phyloP scores from a whole-genome alignment of 2,888 invertebrate species.

The Disparrhopalites patrizii region DNA sequence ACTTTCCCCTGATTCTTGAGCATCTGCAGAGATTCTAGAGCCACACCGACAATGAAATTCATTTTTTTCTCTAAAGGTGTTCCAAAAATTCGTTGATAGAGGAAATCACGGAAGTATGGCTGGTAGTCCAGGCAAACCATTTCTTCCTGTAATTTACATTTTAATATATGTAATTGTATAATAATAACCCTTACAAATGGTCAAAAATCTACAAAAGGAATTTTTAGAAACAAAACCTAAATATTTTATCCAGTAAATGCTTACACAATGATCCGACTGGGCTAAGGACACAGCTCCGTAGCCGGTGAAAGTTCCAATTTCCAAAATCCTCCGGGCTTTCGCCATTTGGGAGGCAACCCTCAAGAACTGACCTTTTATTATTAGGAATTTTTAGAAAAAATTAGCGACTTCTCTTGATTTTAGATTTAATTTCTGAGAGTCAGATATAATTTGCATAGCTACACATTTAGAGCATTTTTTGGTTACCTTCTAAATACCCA shows the following conservation, averaged over 20 bases:
- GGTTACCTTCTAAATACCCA: conserved; percentile 36
- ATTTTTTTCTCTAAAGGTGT: conserved; percentile 36
- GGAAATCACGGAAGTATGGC: conserved; percentile 30
- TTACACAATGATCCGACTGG: conserved; percentile 33
- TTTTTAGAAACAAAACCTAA: too few species aligned
- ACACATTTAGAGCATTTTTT: too few species aligned
- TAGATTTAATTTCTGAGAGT: too few species aligned
- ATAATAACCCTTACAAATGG: neutral
- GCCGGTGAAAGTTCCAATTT: conserved; percentile 46
- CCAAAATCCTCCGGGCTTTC: conserved; percentile 38
- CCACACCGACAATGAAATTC: conserved; percentile 36
- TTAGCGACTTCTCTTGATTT: neutral
- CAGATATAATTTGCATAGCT: too few species aligned
- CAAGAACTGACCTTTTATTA: conserved; percentile 34
- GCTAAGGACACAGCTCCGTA: conserved; percentile 42
- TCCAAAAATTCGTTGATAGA: conserved; percentile 32
- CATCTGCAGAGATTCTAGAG: conserved; percentile 32
- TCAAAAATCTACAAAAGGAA: too few species aligned
- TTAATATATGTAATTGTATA: neutral
- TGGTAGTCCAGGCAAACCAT: conserved; percentile 38
- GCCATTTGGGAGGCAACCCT: conserved; percentile 35
- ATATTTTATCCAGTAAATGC: neutral
- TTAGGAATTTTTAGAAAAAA: neutral
- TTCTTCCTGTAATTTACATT: conserved; percentile 28
- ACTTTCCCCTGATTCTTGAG: conserved; percentile 35